Percentiles rank a stretch among this genome's conserved stretches.
These are phyloP conservation scores for Acrocephalus scirpaceus DNA, from an alignment of 2,797 vertebrate genomes.

Conservation along the genomic window DNA sequence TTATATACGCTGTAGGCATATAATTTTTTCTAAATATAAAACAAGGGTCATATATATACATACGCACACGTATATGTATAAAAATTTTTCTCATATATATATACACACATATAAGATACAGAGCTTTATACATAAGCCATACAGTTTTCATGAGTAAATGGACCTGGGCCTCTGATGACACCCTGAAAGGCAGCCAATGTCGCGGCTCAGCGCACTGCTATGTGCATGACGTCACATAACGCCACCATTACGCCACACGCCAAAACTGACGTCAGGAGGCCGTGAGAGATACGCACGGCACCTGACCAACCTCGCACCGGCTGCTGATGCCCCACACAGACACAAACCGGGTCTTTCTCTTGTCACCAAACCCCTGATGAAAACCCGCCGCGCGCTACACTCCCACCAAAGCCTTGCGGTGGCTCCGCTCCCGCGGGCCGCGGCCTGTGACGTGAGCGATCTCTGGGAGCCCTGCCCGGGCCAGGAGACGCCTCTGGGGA, in stretches of 20 bases:
- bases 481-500: rapidly evolving
- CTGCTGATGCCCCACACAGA: background rate
- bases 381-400: background rate
- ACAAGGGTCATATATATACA: rapidly evolving
- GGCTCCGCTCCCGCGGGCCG: background rate
- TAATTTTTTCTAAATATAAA: too few species aligned
- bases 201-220: background rate
- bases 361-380: rapidly evolving
- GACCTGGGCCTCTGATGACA: rapidly evolving
- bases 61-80: rapidly evolving
- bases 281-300: rapidly evolving
- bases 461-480: rapidly evolving
- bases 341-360: rapidly evolving
- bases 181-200: rapidly evolving
- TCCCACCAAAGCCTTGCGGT: background rate
- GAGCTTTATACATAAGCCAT: background rate
- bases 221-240: rapidly evolving
- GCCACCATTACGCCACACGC: rapidly evolving
- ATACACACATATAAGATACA: too few species aligned
- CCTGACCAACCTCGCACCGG: too few species aligned
- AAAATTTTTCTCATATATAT: background rate
- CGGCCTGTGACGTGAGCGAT: background rate
- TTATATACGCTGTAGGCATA: rapidly evolving
- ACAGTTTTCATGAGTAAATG: rapidly evolving
- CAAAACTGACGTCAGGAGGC: rapidly evolving